phyloP scores from a whole-genome alignment of 1,140 invertebrate genomes.

The Spodoptera frugiperda region DNA sequence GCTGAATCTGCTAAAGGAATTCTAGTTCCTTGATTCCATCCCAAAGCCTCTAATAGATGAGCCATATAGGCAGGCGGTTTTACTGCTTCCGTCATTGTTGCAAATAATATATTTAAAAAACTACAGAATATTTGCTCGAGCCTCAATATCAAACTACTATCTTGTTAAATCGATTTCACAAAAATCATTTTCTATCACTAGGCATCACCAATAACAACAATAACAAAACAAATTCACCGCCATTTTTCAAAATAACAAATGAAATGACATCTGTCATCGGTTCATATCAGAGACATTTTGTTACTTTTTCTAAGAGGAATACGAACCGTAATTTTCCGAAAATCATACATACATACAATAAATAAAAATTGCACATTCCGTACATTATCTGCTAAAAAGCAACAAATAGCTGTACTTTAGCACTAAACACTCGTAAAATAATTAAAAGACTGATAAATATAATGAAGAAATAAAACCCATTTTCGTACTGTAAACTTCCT shows the following conservation, averaged over 20 bases:
- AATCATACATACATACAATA: neutral
- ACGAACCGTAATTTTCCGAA: slow-evolving; percentile 8
- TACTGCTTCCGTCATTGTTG: slow-evolving; percentile 61
- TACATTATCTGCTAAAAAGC: too few relatives aligned
- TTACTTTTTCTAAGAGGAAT: neutral
- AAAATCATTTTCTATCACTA: slow-evolving; percentile 29
- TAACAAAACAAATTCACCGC: slow-evolving; percentile 56
- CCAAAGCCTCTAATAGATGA: slow-evolving; percentile 89
- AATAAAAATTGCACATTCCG: neutral
- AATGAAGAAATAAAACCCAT: too few relatives aligned
- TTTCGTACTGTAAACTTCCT: too few relatives aligned
- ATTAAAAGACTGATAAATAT: too few relatives aligned
- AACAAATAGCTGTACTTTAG: too few relatives aligned
- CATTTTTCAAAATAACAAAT: slow-evolving; percentile 58
- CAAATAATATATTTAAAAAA: slow-evolving; percentile 34
- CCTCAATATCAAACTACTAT: neutral
- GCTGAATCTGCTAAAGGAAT: slow-evolving; percentile 91
- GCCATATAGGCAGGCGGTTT: slow-evolving; percentile 82
- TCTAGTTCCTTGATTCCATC: slow-evolving; percentile 90
- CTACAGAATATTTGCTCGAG: slow-evolving; percentile 23
- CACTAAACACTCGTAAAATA: too few relatives aligned
- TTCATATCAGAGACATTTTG: neutral
- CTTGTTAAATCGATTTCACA: slow-evolving; percentile 43
- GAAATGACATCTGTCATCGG: slow-evolving; percentile 26
- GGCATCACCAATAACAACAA: slow-evolving; percentile 32